Evolutionary conservation across 2,888 invertebrate genomes (phyloP).

Genomic region (Drosophila macrospina): DNA sequence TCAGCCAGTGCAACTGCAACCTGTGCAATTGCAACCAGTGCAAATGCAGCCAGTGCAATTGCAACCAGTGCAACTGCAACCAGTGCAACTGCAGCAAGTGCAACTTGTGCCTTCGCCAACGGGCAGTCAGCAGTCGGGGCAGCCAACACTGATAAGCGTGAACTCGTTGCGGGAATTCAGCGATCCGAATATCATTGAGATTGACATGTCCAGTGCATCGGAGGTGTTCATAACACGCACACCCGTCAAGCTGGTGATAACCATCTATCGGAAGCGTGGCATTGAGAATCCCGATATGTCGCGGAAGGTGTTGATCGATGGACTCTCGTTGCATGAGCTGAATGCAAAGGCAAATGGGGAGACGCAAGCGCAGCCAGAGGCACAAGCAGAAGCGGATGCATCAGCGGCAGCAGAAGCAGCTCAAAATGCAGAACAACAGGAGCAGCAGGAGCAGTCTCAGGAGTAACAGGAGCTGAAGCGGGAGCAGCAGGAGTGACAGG

Average conservation of each 20-base stretch:
- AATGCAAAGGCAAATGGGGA: neutral
- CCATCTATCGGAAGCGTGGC: neutral
- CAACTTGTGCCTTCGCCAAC: neutral
- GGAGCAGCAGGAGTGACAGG: no score
- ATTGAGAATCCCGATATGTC: neutral
- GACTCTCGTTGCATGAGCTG: neutral
- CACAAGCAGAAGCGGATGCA: no score
- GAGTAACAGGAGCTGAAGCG: no score
- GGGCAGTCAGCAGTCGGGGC: neutral
- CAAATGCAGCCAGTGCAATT: neutral
- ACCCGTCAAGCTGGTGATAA: slow-evolving; percentile 1
- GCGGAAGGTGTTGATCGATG: neutral
- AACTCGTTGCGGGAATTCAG: neutral
- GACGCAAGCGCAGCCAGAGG: neutral
- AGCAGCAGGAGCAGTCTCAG: no score
- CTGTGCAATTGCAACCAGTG: neutral
- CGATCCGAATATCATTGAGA: slow-evolving; percentile 11
- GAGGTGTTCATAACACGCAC: slow-evolving; percentile 5
- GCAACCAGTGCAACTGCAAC: neutral
- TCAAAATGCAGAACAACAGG: no score
- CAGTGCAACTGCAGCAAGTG: neutral
- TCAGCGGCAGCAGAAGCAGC: neutral
- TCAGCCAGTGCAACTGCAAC: neutral
- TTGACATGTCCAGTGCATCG: neutral
- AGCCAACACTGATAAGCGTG: neutral